phyloP scores from a whole-genome alignment of 1,140 invertebrate species.

The Zaprionus tsacasi region DNA sequence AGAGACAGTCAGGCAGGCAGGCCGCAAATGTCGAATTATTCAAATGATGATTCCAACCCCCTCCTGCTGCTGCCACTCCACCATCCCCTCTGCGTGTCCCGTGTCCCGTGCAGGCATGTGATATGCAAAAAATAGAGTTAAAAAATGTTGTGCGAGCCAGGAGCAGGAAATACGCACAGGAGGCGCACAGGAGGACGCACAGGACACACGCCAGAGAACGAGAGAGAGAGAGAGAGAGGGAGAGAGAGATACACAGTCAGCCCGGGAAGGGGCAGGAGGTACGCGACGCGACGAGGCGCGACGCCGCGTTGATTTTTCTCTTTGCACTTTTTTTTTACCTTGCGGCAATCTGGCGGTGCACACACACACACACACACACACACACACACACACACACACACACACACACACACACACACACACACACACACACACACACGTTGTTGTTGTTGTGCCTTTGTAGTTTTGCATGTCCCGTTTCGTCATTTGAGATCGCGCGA shows the following conservation, averaged over 20 bases:
- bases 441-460: slow-evolving; percentile 66
- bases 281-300: not conserved
- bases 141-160: not conserved
- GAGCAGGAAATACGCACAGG: slow-evolving; percentile 55
- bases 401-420: slow-evolving; percentile 3
- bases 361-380: slow-evolving; percentile 19
- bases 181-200: slow-evolving; percentile 23
- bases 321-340: slow-evolving; percentile 71
- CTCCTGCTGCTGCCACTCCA: slow-evolving; percentile 13
- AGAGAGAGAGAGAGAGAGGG: not conserved
- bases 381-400: slow-evolving; percentile 12
- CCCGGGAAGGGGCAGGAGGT: too few species aligned
- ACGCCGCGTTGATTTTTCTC: slow-evolving; percentile 72
- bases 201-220: slow-evolving; percentile 49
- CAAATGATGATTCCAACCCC: slow-evolving; percentile 80
- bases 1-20: slow-evolving; percentile 15
- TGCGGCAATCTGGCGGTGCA: slow-evolving; percentile 68
- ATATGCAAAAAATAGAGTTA: slow-evolving; percentile 68
- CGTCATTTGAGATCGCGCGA: slow-evolving; percentile 76
- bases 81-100: slow-evolving; percentile 3
- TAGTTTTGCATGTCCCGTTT: slow-evolving; percentile 80
- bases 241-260: not conserved
- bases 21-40: slow-evolving; percentile 81
- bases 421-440: not conserved
- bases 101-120: slow-evolving; percentile 43